Percentiles rank a stretch among this genome's conserved stretches.
Evolutionary conservation across 2,797 vertebrate genomes (phyloP).

Genomic region (Sebastes matsubarae): DNA sequence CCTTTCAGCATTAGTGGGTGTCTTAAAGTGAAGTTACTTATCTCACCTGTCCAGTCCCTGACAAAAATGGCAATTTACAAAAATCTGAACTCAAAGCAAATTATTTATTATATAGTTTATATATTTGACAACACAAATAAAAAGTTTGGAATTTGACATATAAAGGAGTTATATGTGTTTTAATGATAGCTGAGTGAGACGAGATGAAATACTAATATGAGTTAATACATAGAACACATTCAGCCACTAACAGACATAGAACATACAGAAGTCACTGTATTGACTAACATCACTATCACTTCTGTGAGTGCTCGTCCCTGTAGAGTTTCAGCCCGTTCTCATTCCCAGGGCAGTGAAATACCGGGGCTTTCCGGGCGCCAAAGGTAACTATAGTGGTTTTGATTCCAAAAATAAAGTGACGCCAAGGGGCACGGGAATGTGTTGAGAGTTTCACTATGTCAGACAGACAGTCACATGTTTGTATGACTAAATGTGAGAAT

Average conservation of each 20-base stretch:
- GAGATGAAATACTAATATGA: background rate
- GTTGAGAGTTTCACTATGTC: slow-evolving; percentile 8
- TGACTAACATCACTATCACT: background rate
- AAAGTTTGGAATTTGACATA: background rate
- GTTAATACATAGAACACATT: background rate
- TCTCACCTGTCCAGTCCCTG: background rate
- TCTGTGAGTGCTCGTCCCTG: too few relatives aligned
- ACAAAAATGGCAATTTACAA: background rate
- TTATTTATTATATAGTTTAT: background rate
- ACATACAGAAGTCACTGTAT: background rate
- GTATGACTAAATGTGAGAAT: slow-evolving; percentile 2
- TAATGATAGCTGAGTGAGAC: background rate
- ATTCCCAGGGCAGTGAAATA: background rate
- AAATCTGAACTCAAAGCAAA: background rate
- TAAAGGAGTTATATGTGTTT: background rate
- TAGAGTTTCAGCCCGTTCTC: background rate
- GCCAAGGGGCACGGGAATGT: background rate
- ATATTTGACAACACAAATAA: background rate
- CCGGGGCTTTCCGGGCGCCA: too few relatives aligned
- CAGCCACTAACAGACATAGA: background rate
- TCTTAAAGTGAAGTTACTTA: background rate
- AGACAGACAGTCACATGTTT: background rate
- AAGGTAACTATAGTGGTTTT: background rate
- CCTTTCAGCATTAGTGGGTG: background rate
- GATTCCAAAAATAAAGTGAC: background rate